Base-by-base conservation (phyloP, 2,888 invertebrate species). In the Latrodectus elegans region DNA sequence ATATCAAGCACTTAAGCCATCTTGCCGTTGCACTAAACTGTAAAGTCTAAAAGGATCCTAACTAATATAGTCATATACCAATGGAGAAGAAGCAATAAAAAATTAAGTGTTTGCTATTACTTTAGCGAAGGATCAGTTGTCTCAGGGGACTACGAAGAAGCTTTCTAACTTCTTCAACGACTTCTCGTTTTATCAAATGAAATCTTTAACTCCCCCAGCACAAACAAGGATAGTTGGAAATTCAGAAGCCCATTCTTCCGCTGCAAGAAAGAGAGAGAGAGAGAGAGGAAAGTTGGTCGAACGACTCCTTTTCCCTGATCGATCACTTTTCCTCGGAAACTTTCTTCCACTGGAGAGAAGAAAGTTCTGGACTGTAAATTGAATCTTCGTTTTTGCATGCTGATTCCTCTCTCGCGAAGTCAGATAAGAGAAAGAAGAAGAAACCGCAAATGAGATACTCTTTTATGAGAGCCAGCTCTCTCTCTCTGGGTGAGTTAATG, bases 71-170 rank as follows among this genome's bases (percentile, higher is more conserved):
- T 38, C 38, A 38, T 38, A 38, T 38, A 38, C 38, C 38, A 38
- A 38, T n/a, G 10, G 51, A 51, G 51, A 71, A 71, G n/a, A 68
- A 68, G 10, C 71, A 51, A n/a, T 71, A 38, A 51, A 71, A 22
- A 71, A n/a, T 71, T 51, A 71, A 71, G 52, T 71, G 71, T 71
- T 71, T 71, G 51, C 71, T 51, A 49, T 71, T 51, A 71, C 71
- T 71, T 71, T 71, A 51, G 51, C 71, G 60, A 60, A n/a, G n/a
- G 12, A 15, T n/a, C 60, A n/a, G 60, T 12, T 60, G 60, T 60
- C 60, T 60, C 60, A n/a, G 6, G 60, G 60, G 60, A 60, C 60
- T 10, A 60, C 6, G 60, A 60, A n/a, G 60, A 15, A 60, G n/a
- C 14, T 60, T 60, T 15, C 14, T 15, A 60, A 60, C 12, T n/a